Percentiles rank a stretch among this genome's conserved stretches.
Conservation (phyloP, 2,888 invertebrate species). For the Rotaria macrura region DNA sequence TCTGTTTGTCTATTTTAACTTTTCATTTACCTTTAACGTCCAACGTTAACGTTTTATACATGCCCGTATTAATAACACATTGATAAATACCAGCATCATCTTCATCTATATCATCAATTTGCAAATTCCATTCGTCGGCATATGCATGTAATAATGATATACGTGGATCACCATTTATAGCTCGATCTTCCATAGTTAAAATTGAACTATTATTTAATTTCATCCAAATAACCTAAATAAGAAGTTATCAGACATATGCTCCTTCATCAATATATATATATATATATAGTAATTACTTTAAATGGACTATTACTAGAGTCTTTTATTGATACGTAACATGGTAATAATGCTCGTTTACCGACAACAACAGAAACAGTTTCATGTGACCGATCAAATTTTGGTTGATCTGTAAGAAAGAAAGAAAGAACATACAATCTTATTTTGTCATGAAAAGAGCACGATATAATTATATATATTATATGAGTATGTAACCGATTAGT, state of each 20-base stretch:
- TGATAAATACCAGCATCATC: not conserved
- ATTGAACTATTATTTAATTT: constrained; percentile 6
- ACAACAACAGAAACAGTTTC: constrained; percentile 15
- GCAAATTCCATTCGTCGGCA: constrained; percentile 11
- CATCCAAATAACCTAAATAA: not conserved
- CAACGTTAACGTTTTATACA: not conserved
- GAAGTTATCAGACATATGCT: no score
- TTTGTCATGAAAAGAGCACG: not conserved
- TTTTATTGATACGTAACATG: constrained; percentile 11
- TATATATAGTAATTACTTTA: not conserved
- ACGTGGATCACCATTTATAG: not conserved
- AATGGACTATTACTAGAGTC: not conserved
- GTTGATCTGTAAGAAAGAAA: not conserved
- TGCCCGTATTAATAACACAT: not conserved
- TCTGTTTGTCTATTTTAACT: not conserved
- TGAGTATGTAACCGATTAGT: not conserved
- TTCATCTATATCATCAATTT: constrained; percentile 10
- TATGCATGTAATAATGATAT: not conserved
- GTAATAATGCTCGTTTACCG: not conserved
- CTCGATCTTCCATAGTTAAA: not conserved
- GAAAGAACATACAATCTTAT: not conserved
- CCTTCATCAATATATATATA: not conserved
- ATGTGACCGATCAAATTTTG: not conserved
- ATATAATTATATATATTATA: not conserved
- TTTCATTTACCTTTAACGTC: not conserved